Evolutionary conservation across 2,888 invertebrate genomes (phyloP).

Genomic region (Heliconius cydno): DNA sequence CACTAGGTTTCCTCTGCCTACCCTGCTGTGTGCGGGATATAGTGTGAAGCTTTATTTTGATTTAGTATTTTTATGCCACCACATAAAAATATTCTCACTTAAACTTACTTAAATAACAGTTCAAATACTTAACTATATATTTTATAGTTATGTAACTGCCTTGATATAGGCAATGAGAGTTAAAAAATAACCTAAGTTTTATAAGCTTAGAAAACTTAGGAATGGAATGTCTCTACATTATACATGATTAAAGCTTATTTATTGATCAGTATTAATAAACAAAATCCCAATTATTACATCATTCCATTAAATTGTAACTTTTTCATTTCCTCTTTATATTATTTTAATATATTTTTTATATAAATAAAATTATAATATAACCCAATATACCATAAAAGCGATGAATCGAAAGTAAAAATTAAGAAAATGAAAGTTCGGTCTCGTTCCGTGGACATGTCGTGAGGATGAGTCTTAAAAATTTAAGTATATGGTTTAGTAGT

Average conservation of each 20-base stretch:
- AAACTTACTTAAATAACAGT: too few relatives aligned
- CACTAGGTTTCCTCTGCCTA: too few relatives aligned
- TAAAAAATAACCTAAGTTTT: neutral
- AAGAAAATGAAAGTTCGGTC: conserved; percentile 72
- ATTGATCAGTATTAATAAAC: too few relatives aligned
- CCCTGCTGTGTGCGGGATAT: too few relatives aligned
- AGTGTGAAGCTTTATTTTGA: too few relatives aligned
- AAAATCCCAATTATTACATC: neutral
- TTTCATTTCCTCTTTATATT: conserved; percentile 2
- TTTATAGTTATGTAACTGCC: neutral
- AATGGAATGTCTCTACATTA: neutral
- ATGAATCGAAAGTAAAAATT: conserved; percentile 63
- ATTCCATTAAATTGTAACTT: neutral
- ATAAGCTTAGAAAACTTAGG: neutral
- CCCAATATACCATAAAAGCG: conserved; percentile 6
- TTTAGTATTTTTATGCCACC: neutral
- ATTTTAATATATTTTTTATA: neutral
- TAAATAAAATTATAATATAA: conserved; percentile 6
- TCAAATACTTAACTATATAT: neutral
- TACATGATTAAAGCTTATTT: neutral
- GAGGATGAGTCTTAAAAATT: conserved; percentile 70
- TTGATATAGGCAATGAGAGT: neutral
- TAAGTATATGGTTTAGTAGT: conserved; percentile 57
- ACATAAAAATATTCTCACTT: too few relatives aligned
- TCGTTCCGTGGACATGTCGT: conserved; percentile 57